Evolutionary conservation across 2,888 invertebrate genomes (phyloP).

Genomic region (Bembecia ichneumoniformis): DNA sequence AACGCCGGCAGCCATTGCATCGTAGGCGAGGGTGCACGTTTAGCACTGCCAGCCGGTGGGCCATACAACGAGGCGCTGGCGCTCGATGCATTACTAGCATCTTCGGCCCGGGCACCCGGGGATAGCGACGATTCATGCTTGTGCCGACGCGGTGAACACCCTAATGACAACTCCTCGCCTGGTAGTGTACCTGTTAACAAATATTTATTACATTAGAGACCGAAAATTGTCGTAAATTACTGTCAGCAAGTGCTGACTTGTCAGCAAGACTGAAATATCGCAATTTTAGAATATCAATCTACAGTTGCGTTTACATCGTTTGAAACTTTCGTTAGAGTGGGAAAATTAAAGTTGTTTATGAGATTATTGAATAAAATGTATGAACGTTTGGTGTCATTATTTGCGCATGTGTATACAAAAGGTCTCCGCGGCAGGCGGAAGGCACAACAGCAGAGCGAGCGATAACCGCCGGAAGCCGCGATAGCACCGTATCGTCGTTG

Average conservation of each 20-base stretch:
- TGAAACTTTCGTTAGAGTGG: no score
- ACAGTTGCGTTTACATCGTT: no score
- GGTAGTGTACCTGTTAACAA: conserved; percentile 79
- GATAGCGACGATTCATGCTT: conserved; percentile 77
- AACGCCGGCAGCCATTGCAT: conserved; percentile 76
- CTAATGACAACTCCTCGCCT: conserved; percentile 83
- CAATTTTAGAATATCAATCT: no score
- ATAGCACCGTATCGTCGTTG: conserved; percentile 22
- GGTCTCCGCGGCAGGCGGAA: conserved; percentile 25
- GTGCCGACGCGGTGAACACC: conserved; percentile 69
- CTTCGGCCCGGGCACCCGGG: conserved; percentile 80
- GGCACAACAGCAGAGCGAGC: conserved; percentile 24
- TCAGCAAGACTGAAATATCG: no score
- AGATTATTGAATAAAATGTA: no score
- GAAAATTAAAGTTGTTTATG: no score
- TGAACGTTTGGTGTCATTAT: no score
- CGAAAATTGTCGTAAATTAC: no score
- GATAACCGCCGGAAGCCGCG: conserved; percentile 50
- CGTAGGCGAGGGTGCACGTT: conserved; percentile 58
- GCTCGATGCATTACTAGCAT: conserved; percentile 79
- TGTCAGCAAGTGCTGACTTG: no score
- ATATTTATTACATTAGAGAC: no score
- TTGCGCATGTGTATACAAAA: no score
- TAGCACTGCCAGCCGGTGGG: conserved; percentile 52
- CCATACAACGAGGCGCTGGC: conserved; percentile 76